phyloP scores from a whole-genome alignment of 2,888 invertebrate genomes.

The Amitus sp. region DNA sequence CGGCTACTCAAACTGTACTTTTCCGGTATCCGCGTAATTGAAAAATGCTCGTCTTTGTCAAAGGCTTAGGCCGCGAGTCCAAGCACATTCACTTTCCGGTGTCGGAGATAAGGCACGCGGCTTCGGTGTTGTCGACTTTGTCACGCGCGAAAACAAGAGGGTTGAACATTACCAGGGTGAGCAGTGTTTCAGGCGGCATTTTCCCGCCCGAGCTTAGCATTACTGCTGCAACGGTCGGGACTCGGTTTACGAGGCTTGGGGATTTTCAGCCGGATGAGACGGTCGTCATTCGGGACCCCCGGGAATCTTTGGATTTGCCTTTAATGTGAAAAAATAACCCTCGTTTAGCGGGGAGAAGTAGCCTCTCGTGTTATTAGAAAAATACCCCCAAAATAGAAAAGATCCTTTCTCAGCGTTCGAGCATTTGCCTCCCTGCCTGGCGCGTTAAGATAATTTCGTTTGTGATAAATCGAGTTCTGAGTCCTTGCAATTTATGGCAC shows the following conservation, averaged over 20 bases:
- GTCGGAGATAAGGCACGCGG: slow-evolving; percentile 19
- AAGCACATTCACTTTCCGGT: slow-evolving; percentile 18
- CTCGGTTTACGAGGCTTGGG: slow-evolving; percentile 56
- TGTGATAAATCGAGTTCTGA: no score
- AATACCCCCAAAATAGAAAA: slow-evolving; percentile 6
- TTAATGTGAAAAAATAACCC: slow-evolving; percentile 44
- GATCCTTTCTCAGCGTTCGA: slow-evolving; percentile 5
- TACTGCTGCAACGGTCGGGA: slow-evolving; percentile 51
- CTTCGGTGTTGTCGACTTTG: slow-evolving; percentile 13
- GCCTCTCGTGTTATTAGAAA: slow-evolving; percentile 23
- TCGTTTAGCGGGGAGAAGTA: slow-evolving; percentile 27
- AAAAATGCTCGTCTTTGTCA: not conserved
- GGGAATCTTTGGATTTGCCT: slow-evolving; percentile 37
- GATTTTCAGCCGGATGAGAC: slow-evolving; percentile 58
- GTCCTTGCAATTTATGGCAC: no score
- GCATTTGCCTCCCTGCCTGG: no score
- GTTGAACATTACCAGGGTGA: slow-evolving; percentile 48
- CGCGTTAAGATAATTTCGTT: no score
- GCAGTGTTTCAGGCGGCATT: slow-evolving; percentile 64
- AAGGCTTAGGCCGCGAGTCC: slow-evolving; percentile 15
- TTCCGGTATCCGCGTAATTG: no score
- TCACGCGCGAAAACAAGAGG: slow-evolving; percentile 24
- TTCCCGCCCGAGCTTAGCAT: slow-evolving; percentile 58
- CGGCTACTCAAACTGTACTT: no score
- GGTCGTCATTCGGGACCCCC: slow-evolving; percentile 39